Percentiles rank a stretch among this genome's conserved stretches.
phyloP scores from a whole-genome alignment of 1,140 invertebrate species.

The Zaprionus africanus region DNA sequence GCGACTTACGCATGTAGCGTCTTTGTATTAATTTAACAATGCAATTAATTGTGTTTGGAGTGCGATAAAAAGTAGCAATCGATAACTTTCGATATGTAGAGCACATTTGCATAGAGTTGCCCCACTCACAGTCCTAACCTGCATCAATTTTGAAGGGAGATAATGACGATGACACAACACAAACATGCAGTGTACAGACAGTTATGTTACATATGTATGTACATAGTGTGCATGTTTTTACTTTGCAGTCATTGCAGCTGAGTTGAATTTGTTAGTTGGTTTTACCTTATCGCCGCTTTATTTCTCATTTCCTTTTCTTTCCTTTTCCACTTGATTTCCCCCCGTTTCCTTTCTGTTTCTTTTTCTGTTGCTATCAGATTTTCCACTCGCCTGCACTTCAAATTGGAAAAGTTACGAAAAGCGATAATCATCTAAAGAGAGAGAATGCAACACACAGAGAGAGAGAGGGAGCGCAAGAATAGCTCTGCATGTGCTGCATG shows the following conservation, averaged over 20 bases:
- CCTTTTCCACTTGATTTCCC: conserved; percentile 39
- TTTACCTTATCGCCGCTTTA: too few relatives aligned
- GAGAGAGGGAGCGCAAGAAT: conserved; percentile 3
- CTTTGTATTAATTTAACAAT: background rate
- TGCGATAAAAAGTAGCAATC: background rate
- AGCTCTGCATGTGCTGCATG: conserved; percentile 28
- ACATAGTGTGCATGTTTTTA: too few relatives aligned
- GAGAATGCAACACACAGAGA: conserved; percentile 3
- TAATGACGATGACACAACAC: background rate
- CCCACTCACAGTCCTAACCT: conserved; percentile 61
- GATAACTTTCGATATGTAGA: background rate
- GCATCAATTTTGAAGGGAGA: conserved; percentile 60
- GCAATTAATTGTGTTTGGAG: background rate
- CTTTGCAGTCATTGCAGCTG: too few relatives aligned
- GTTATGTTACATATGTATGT: too few relatives aligned
- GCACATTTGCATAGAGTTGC: conserved; percentile 4
- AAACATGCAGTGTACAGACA: too few relatives aligned
- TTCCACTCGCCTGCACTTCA: conserved; percentile 62
- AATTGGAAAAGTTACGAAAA: conserved; percentile 55
- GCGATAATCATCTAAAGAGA: conserved; percentile 11
- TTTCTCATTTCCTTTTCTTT: conserved; percentile 4
- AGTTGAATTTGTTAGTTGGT: too few relatives aligned
- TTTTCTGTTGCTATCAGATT: conserved; percentile 47
- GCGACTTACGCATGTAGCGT: background rate
- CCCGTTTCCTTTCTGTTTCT: background rate